Base-by-base conservation (phyloP, 2,113 vertebrate genomes). In the Macrotis lagotis region DNA sequence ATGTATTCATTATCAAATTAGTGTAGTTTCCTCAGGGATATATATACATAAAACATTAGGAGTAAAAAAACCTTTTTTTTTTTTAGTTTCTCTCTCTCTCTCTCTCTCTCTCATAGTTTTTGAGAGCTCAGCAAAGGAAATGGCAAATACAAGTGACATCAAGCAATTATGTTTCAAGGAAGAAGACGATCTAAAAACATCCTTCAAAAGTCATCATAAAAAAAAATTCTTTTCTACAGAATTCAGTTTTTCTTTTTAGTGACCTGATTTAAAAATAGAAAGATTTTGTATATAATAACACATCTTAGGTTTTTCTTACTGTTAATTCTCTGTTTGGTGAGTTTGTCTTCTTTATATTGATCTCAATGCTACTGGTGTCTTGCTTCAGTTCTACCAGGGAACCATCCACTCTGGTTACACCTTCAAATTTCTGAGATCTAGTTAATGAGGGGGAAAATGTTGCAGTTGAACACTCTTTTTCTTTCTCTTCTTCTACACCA, bases 361-460 rank as follows among this genome's bases (percentile, higher is more conserved):
- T 98, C 97, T 99, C 98, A 92, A 98, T 92, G 97, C 97, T 96
- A 66, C 83, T 93, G 95, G 93, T 96, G 91, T 98, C 98, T 90
- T 97, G 98, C 96, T 98, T 98, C 97, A 97, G 91, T 88, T 98
- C 98, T 93, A 91, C 92, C 0, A 66, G 96, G 89, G 96, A 89
- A 48, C 90, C 95, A 0, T 98, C 98, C 49, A 97, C 98, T 96
- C 96, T 97, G 95, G 98, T 97, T 96, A 98, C 97, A 25, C 97
- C 98, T 1, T 99, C 98, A 95, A 97, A 98, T 96, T 98, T 97
- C 97, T 98, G 97, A 91, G 98, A 98, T 93, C 95, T 98, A 97
- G 98, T 98, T 92, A 98, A 96, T 0, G 98, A 98, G 83, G 98
- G 95, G 90, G 97, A 88, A 91, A 97, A 95, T 8, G 89, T 90